Evolutionary conservation across 53 echinoderm and acorn worm species (phyloP), one percentile per base, ranked within the genome.

Genomic region (Paelopatides confundens): DNA sequence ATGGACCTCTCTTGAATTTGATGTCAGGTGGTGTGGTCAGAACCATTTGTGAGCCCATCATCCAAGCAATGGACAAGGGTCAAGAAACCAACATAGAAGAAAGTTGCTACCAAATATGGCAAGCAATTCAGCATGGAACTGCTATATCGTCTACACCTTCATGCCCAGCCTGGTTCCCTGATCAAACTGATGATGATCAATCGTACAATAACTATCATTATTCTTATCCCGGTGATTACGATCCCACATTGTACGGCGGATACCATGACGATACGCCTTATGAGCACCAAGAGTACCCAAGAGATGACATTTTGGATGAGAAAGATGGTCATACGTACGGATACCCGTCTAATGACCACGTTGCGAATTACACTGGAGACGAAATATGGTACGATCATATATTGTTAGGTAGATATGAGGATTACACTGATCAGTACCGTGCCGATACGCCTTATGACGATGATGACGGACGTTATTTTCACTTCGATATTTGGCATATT

Each of bases 41-140:
- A 27, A 31, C 53, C n/a, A 7, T 79, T 7, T 79, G 79, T 79
- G 79, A 79, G 26, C 50, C 79, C 10, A 51, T 79, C 33, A 79
- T 79, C 9, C 30, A 79, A 2, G 53, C 79, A 26, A 48, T 79
- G n/a, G 2, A 74, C 35, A 39, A 74, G 40, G 34, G 53, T 26
- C 30, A 32, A 54, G 17, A 50, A 8, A 0, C 33, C 11, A 33
- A 79, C 32, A 30, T 79, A 26, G 31, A 53, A 53, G 79, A 32
- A 13, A 50, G 17, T 31, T 79, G 79, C 53, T 53, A 52, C 18
- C 51, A 79, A 33, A 2, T 79, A 24, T 79, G 79, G 79, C 52
- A 53, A 17, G 32, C 48, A 17, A 3, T 79, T 31, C 34, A 50
- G 17, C 32, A 52, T 48, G 51, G 77, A 14, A 14, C 4, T 12